A percentile compares a stretch with the other conserved stretches of the same genome.
These are phyloP conservation scores for Austrofundulus limnaeus DNA, from an alignment of 2,113 vertebrate genomes.

Conservation along the genomic window DNA sequence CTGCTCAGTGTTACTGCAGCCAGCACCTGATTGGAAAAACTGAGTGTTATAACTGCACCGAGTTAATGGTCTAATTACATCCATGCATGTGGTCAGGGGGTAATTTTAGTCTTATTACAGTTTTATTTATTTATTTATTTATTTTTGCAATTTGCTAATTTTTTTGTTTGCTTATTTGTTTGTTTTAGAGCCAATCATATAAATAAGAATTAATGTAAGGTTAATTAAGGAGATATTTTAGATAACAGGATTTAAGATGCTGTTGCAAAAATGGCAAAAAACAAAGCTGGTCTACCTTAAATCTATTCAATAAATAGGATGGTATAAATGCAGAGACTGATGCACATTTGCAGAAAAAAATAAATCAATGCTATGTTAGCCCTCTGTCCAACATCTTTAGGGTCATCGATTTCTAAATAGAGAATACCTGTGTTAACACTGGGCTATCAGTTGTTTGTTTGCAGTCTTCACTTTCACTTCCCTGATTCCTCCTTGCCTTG, in stretches of 20 bases:
- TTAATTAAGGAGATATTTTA: not conserved
- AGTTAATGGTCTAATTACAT: conserved; percentile 51
- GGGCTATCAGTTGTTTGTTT: conserved; percentile 46
- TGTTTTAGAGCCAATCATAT: conserved; percentile 1
- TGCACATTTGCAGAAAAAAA: conserved; percentile 20
- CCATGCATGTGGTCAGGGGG: conserved; percentile 27
- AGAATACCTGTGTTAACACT: not conserved
- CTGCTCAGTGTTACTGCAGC: conserved; percentile 60
- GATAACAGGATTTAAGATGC: not conserved
- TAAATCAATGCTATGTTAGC: conserved; percentile 19
- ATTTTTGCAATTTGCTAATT: no score
- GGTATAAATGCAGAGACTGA: conserved; percentile 13
- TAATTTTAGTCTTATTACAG: conserved; percentile 24
- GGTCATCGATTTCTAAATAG: conserved; percentile 10
- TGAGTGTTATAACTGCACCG: conserved; percentile 18
- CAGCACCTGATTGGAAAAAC: conserved; percentile 52
- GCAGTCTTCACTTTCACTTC: conserved; percentile 13
- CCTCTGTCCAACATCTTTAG: conserved; percentile 12
- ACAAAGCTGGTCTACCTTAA: no score
- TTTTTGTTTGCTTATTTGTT: conserved; percentile 28
- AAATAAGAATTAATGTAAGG: conserved; percentile 5
- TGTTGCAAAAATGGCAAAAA: not conserved
- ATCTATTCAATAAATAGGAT: no score
- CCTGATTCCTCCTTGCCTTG: conserved; percentile 16
- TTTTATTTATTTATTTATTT: conserved; percentile 28